Conservation (phyloP, 2,888 invertebrate species). For the Drosophila meridiana region DNA sequence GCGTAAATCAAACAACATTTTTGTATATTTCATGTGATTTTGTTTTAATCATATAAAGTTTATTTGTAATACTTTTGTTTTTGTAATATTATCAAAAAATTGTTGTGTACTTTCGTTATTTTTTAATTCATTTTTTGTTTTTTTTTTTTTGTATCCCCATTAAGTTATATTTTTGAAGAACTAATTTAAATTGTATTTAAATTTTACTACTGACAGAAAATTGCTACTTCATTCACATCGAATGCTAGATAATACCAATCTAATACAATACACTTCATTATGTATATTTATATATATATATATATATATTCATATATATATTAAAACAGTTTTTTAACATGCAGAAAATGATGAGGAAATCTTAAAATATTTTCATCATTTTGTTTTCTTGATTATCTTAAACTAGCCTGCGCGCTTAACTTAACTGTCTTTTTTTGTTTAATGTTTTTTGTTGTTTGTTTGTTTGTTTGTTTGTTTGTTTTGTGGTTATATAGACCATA, state of each 20-base stretch:
- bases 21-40: conserved; percentile 26
- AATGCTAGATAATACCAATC: conserved; percentile 63
- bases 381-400: conserved; percentile 40
- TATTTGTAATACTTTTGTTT: conserved; percentile 62
- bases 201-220: conserved; percentile 75
- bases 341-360: conserved; percentile 35
- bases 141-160: conserved; percentile 23
- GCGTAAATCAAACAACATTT: conserved; percentile 13
- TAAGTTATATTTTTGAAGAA: conserved; percentile 56
- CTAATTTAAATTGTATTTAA: conserved; percentile 67
- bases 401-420: conserved; percentile 67
- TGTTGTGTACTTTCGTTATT: conserved; percentile 43
- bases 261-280: conserved; percentile 45
- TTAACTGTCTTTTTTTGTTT: conserved; percentile 61
- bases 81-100: conserved; percentile 69
- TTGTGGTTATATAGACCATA: conserved; percentile 27
- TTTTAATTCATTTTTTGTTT: conserved; percentile 3
- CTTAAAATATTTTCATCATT: not conserved
- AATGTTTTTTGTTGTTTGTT: conserved; percentile 10
- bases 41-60: conserved; percentile 58
- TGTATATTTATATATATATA: conserved; percentile 24
- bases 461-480: not conserved
- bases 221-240: conserved; percentile 55
- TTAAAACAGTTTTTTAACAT: conserved; percentile 56
- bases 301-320: conserved; percentile 24